A percentile compares a stretch with the other conserved stretches of the same genome.
Evolutionary conservation across 2,888 invertebrate species (phyloP).

Genomic region (Gymnocheta viridis): DNA sequence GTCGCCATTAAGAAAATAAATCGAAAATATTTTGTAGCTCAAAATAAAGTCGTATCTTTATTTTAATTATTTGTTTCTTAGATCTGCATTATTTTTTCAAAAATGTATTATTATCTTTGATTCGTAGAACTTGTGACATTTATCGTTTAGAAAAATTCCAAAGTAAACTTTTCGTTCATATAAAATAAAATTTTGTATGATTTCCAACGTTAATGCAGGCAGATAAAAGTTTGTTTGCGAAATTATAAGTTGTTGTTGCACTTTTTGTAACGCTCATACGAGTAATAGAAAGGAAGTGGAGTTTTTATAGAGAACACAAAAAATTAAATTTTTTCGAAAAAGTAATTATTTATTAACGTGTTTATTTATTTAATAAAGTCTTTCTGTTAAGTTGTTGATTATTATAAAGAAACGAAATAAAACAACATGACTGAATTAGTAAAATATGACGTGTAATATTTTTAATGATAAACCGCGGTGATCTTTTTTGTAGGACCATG

Average conservation of each 20-base stretch:
- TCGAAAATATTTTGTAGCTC: neutral
- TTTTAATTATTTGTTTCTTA: neutral
- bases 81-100: neutral
- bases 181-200: neutral
- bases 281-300: neutral
- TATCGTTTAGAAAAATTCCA: neutral
- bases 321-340: too few relatives aligned
- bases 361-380: neutral
- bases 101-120: neutral
- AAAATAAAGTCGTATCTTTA: neutral
- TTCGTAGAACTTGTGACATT: neutral
- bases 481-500: neutral
- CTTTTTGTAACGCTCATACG: neutral
- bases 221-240: slow-evolving; percentile 37
- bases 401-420: neutral
- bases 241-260: neutral
- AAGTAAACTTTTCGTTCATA: neutral
- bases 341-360: neutral
- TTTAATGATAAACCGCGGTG: neutral
- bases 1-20: too few relatives aligned
- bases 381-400: neutral
- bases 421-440: neutral
- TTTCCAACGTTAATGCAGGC: slow-evolving; percentile 15
- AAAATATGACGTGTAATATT: slow-evolving; percentile 16
- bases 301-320: neutral